Conservation (phyloP, 2,888 invertebrate species). For the Mesorhabditis spiculigera region DNA sequence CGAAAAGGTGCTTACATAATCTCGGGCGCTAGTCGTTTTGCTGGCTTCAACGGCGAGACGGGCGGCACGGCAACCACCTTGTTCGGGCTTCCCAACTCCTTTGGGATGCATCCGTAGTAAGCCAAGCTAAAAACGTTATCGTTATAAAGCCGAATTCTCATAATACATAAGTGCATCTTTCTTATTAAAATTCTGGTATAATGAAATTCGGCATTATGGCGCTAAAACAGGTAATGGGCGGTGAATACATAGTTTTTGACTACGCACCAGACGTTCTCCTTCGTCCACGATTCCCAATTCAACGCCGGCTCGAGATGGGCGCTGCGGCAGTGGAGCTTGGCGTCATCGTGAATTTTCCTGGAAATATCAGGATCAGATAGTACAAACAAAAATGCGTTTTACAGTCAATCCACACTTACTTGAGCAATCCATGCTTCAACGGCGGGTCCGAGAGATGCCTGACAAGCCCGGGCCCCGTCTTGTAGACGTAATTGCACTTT, state of each 20-base stretch:
- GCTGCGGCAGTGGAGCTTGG: slow-evolving; percentile 33
- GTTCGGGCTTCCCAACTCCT: too few species aligned
- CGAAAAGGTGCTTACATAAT: too few species aligned
- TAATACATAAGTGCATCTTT: not conserved
- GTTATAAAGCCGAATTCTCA: not conserved
- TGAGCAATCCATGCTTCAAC: slow-evolving; percentile 34
- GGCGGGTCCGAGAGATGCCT: slow-evolving; percentile 33
- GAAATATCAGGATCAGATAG: too few species aligned
- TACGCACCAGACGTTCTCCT: slow-evolving; percentile 27
- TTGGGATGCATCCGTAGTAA: not conserved
- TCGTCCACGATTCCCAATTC: slow-evolving; percentile 34
- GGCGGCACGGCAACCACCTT: too few species aligned
- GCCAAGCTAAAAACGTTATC: not conserved
- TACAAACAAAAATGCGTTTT: too few species aligned
- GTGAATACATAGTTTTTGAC: too few species aligned
- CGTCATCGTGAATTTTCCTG: slow-evolving; percentile 30
- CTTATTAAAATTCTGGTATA: not conserved
- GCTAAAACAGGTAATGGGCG: too few species aligned
- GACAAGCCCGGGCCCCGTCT: slow-evolving; percentile 36
- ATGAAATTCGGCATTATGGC: not conserved
- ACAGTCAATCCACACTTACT: slow-evolving; percentile 13
- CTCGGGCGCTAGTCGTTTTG: too few species aligned
- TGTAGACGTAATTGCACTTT: slow-evolving; percentile 42
- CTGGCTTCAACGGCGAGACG: too few species aligned
- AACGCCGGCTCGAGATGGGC: slow-evolving; percentile 26